phyloP scores from a whole-genome alignment of 2,888 invertebrate species.

The Desoria tigrina region DNA sequence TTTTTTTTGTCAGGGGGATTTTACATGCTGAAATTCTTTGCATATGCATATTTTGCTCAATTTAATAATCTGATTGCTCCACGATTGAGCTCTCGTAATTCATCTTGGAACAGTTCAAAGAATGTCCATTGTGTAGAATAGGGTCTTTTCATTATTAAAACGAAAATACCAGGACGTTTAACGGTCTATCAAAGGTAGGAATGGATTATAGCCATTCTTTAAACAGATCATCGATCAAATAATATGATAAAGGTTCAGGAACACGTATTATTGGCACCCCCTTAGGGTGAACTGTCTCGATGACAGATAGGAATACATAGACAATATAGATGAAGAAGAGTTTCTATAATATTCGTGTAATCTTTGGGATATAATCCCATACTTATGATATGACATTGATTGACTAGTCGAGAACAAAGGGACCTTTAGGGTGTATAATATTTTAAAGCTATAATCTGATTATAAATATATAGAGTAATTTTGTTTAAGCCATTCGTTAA shows the following conservation, averaged over 20 bases:
- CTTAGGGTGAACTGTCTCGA: not conserved
- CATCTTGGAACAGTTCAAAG: too few species aligned
- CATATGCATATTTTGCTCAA: too few species aligned
- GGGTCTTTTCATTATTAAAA: too few species aligned
- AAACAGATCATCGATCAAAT: constrained; percentile 11
- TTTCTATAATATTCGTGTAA: not conserved
- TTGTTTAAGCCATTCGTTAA: not conserved
- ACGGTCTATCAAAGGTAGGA: not conserved
- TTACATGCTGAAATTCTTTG: too few species aligned
- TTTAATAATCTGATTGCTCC: too few species aligned
- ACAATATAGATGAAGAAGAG: not conserved
- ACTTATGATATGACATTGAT: constrained; percentile 4
- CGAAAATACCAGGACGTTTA: too few species aligned
- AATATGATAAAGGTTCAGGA: not conserved
- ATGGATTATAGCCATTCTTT: constrained; percentile 9
- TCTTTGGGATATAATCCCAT: too few species aligned
- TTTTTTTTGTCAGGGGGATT: too few species aligned
- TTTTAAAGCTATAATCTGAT: not conserved
- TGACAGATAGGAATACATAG: not conserved
- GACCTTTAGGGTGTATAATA: not conserved
- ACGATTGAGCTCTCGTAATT: too few species aligned
- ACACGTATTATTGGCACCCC: not conserved
- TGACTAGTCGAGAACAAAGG: not conserved
- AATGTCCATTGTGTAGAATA: too few species aligned
- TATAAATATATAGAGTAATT: not conserved